Base-by-base conservation (phyloP, 2,113 vertebrate species). In the Gavia stellata region DNA sequence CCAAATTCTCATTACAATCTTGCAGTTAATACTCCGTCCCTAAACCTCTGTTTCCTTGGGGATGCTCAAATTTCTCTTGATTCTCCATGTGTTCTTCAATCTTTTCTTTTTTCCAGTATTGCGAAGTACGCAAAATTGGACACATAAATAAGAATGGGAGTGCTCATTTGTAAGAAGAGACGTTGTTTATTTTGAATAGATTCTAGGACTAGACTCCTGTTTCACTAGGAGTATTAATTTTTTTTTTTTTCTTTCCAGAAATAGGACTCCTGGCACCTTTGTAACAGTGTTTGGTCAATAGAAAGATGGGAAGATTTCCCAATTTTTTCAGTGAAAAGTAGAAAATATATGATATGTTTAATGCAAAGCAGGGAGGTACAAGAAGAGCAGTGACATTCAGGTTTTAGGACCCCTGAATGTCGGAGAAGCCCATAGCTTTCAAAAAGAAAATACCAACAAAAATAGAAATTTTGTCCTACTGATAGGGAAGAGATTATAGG, bases 51-150 rank as follows among this genome's bases (percentile, higher is more conserved):
- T 61, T 85, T 97, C 96, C 95, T 87, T 1, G 2, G 97, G 91
- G 97, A 91, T 88, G 71, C 94, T 96, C 94, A 91, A 33, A 42
- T 97, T 97, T 97, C 96, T 91, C 83, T 61, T n/a, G 44, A 24
- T 65, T 95, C 91, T 89, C 72, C 81, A 61, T 90, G 81, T 85
- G 92, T 73, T 95, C 95, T 66, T 77, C 92, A 61, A 44, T 50
- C 74, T 92, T 81, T 65, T 36, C 25, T 90, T 90, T 82, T 73
- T 86, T 71, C 93, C 85, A 77, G 72, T 65, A 40, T 88, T 90
- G 93, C 9, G 0, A 91, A 95, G 95, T 80, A 91, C 3, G 10
- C 50, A 55, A 55, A 92, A 94, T 91, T 91, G 87, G 84, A 90
- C 86, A 7, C 81, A 91, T 91, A 92, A 94, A 97, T 88, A 94